Base-by-base conservation (phyloP, 2,888 invertebrate species). In the Arctia plantaginis region DNA sequence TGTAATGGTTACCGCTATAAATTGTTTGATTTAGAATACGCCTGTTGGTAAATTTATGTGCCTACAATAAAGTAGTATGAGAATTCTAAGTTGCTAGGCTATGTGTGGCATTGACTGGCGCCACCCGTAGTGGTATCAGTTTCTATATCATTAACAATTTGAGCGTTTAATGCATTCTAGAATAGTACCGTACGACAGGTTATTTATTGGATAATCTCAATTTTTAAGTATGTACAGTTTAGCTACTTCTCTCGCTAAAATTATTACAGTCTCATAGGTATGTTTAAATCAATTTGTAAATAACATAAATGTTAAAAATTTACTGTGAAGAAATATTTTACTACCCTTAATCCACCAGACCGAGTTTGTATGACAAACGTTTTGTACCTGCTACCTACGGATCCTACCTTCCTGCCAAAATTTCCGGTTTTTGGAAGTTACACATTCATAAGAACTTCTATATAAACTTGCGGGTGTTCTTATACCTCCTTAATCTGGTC, bases 1-100 rank as follows among this genome's bases (percentile, higher is more conserved):
- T 86, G 82, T 86, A 79, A 82, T 86, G 81, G 85, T 86, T 80
- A 80, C 78, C 66, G 78, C 86, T 79, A 85, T 91, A 91, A 90
- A 89, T 87, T 87, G 85, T 85, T 82, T 87, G 85, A 89, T 84
- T 87, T 87, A 86, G 80, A 85, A 81, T 77, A 73, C 64, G 70
- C 74, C 77, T 80, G 77, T 78, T 69, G 64, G 76, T 76, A 55
- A 66, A 82, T 84, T 86, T 87, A 85, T 82, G 83, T 80, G 77
- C 69, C 23, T 80, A 80, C 65, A 80, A 72, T 77, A 76, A 77
- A 82, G 72, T 73, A 65, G 66, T 70, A 41, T 69, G 27, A 74
- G 64, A 44, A 76, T 75, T 67, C 69, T 77, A 74, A 78, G 74
- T 77, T 71, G 73, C 51, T 59, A 73, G 69, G 77, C 55, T 74